Evolutionary conservation across 1,140 invertebrate species (phyloP), one percentile per base, ranked within the genome.

Genomic region (Monomorium pharaonis): DNA sequence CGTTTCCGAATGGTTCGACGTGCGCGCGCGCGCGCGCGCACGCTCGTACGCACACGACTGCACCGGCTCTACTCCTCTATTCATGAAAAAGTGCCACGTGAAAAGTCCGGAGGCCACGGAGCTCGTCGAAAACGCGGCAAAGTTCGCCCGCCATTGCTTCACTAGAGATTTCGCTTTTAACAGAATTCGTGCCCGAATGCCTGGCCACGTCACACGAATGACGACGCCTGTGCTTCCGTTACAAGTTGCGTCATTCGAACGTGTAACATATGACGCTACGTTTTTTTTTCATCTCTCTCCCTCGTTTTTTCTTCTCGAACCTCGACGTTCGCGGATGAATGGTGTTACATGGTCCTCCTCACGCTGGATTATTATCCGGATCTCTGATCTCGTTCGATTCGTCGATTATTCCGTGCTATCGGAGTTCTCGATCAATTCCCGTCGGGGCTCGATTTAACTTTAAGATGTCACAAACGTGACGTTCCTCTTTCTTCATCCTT

Each of bases 1-100:
- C 92, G 87, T 92, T 92, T 92, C 90, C 92, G 92, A 93, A 93
- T 93, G 92, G 91, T 92, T 83, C 76, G 85, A n/a, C 76, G 85
- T 88, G 81, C 75, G 81, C 75, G 88, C 70, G 84, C 84, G 74
- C 85, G 89, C 87, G 85, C 86, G 80, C 54, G 74, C 85, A 88
- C 87, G 85, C 86, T 77, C 54, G 63, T 84, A 76, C 88, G 80
- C 86, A 16, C 37, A 16, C n/a, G 4, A 33, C 9, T 24, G 18
- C 30, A 33, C 51, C 10, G 30, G 3, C n/a, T 54, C n/a, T 21
- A 24, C 2, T 69, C 42, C 9, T 75, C 37, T 47, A 42, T 78
- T 85, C 27, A 67, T 37, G 37, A 63, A 62, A n/a, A 85, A 76
- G 44, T 33, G 21, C 24, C 49, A n/a, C 58, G 83, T 77, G 74